phyloP scores from a whole-genome alignment of 2,113 vertebrate genomes.

The Oreochromis spilurus region DNA sequence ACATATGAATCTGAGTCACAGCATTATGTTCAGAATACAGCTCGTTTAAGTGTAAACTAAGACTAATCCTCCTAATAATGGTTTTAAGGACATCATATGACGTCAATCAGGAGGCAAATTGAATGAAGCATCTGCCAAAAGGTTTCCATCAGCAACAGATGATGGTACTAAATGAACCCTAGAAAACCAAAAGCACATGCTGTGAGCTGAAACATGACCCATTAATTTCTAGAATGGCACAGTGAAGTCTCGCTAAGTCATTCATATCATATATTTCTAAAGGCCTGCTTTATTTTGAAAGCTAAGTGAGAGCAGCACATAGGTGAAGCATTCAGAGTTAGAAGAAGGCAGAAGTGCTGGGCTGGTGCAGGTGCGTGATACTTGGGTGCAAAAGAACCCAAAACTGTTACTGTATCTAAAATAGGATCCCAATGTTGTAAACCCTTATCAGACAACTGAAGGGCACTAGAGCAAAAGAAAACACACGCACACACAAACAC shows the following conservation, averaged over 20 bases:
- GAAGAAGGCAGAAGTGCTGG: conserved; percentile 15
- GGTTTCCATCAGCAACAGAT: background rate
- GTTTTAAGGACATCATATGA: background rate
- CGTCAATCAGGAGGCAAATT: background rate
- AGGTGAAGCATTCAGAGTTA: background rate
- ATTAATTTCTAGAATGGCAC: background rate
- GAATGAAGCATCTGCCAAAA: background rate
- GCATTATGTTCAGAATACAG: background rate
- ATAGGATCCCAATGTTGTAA: conserved; percentile 54
- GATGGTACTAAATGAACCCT: background rate
- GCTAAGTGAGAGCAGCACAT: background rate
- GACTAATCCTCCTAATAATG: background rate
- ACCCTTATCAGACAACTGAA: background rate
- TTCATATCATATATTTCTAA: conserved; percentile 17
- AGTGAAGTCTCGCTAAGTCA: conserved; percentile 25
- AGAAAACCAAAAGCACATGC: background rate
- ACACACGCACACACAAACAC: background rate
- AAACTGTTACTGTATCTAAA: background rate
- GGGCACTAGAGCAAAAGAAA: background rate
- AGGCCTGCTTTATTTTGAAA: conserved; percentile 19
- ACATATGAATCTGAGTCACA: background rate
- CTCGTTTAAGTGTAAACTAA: background rate
- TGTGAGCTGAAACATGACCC: background rate
- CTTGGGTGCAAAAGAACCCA: background rate
- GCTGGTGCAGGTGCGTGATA: background rate